Evolutionary conservation across 2,888 invertebrate species (phyloP).

Genomic region (Sialis fuliginosa): DNA sequence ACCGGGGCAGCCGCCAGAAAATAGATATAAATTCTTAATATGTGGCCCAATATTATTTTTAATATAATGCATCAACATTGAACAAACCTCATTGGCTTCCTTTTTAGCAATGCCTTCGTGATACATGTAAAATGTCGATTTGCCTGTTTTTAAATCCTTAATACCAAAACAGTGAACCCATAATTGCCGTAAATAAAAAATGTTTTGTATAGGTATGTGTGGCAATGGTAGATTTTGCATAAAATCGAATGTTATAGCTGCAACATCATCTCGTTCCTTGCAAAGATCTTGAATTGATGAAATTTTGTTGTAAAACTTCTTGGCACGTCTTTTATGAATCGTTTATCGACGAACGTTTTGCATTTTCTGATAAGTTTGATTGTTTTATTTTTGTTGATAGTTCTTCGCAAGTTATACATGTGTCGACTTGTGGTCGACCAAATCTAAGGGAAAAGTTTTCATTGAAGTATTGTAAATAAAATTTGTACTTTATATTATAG

Average conservation of each 20-base stretch:
- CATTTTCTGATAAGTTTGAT: slow-evolving; percentile 8
- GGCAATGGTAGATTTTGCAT: slow-evolving; percentile 14
- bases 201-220: slow-evolving; percentile 12
- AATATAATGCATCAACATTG: no score
- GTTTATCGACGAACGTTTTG: slow-evolving; percentile 10
- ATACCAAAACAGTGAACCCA: slow-evolving; percentile 12
- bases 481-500: slow-evolving; percentile 10
- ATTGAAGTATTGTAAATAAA: slow-evolving; percentile 12
- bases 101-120: no score
- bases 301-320: slow-evolving; percentile 13
- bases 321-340: slow-evolving; percentile 11
- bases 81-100: no score
- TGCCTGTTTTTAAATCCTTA: no score
- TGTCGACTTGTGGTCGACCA: slow-evolving; percentile 13
- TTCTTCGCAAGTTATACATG: slow-evolving; percentile 11
- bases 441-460: slow-evolving; percentile 12
- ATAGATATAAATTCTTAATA: no score
- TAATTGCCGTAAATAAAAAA: slow-evolving; percentile 13
- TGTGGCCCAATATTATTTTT: no score
- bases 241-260: slow-evolving; percentile 11
- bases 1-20: no score
- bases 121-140: no score
- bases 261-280: slow-evolving; percentile 8
- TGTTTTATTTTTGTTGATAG: slow-evolving; percentile 10
- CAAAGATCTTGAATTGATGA: slow-evolving; percentile 8